Conservation (phyloP, 1,140 invertebrate genomes). For the Panulirus ornatus region DNA sequence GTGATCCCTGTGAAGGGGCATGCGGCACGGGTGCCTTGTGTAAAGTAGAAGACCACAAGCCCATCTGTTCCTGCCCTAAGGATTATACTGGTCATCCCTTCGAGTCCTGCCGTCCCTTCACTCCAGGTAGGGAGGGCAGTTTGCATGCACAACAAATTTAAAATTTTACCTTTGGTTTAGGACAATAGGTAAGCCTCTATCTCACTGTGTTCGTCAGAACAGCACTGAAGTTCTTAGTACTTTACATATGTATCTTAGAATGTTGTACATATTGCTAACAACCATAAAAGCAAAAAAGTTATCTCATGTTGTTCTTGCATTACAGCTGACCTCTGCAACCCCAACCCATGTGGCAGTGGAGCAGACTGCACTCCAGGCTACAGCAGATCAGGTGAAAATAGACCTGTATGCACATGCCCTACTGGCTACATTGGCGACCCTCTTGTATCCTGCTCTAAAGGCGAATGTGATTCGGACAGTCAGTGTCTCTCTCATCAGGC, state of each 20-base stretch:
- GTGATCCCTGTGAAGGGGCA: constrained; percentile 82
- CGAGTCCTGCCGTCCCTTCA: constrained; percentile 79
- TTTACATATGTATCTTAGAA: no score
- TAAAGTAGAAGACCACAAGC: constrained; percentile 85
- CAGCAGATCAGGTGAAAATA: constrained; percentile 88
- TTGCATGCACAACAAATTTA: no score
- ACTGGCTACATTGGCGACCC: constrained; percentile 91
- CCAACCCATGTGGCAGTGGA: constrained; percentile 90
- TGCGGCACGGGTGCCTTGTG: constrained; percentile 87
- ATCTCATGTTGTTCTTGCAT: no score
- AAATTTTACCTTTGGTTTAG: no score
- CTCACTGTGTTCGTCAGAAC: no score
- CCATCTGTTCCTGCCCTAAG: constrained; percentile 86
- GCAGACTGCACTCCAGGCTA: constrained; percentile 90
- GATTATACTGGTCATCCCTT: constrained; percentile 87
- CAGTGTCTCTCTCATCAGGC: constrained; percentile 77
- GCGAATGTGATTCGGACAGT: constrained; percentile 53
- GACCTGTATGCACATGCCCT: constrained; percentile 91
- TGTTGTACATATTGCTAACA: no score
- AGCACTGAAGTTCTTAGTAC: no score
- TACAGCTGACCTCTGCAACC: constrained; percentile 86
- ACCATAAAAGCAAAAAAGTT: no score
- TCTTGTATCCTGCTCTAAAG: constrained; percentile 80
- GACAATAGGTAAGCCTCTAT: no score
- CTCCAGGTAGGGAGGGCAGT: constrained; percentile 36